A percentile compares a stretch with the other conserved stretches of the same genome.
phyloP scores from a whole-genome alignment of 1,140 invertebrate species.

The Brachionus rubens region DNA sequence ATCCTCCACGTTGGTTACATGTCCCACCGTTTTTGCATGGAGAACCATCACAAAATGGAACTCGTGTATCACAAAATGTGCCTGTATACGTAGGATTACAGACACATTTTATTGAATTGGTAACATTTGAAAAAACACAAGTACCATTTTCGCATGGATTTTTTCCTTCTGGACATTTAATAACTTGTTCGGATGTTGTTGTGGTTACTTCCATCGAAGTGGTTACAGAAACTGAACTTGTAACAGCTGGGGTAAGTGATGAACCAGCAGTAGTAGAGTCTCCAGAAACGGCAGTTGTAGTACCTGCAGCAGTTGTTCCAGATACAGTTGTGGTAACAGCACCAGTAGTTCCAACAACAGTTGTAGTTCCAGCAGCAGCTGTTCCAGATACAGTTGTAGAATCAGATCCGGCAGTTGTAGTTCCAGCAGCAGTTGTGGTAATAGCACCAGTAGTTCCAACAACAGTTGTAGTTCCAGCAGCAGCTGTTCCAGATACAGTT shows the following conservation, averaged over 20 bases:
- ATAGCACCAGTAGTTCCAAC: not conserved
- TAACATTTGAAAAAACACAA: not conserved
- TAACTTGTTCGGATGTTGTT: not conserved
- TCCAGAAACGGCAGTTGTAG: not conserved
- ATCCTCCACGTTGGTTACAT: not conserved
- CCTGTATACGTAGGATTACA: conserved; percentile 15
- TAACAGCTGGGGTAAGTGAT: not conserved
- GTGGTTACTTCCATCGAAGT: not conserved
- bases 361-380: not conserved
- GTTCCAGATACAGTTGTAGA: not conserved
- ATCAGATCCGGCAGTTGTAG: too few species aligned
- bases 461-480: not conserved
- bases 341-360: not conserved
- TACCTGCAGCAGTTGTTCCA: not conserved
- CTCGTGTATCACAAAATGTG: not conserved
- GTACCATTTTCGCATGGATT: conserved; percentile 1
- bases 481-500: not conserved
- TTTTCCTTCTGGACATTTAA: not conserved
- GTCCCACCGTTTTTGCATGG: conserved; percentile 38
- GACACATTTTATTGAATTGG: not conserved
- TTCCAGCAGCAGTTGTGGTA: not conserved
- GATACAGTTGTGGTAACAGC: not conserved
- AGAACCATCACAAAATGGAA: not conserved
- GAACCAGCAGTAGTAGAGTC: not conserved
- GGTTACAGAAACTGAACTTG: not conserved